Base-by-base conservation (phyloP, 2,797 vertebrate species). In the Lacerta viridis region DNA sequence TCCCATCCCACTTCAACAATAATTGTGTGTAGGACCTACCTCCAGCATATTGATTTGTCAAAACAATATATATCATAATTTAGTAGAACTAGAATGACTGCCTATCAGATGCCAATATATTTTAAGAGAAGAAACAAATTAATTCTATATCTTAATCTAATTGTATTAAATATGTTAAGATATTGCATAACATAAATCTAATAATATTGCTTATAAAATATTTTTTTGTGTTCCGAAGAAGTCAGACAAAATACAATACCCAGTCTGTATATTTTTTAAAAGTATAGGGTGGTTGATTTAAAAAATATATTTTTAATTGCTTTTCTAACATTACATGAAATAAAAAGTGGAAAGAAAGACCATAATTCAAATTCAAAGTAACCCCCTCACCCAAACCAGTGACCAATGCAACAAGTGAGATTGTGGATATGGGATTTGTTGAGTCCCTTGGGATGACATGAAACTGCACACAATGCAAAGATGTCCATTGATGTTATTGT, bases 21-120 rank as follows among this genome's bases (percentile, higher is more conserved):
- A 33, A 85, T 69, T 68, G 29, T 0, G n/a, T n/a, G n/a, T 1
- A 11, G n/a, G 10, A 10, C 0, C 5, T 0, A 0, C 0, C 1
- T 11, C 1, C 0, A 80, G 3, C 0, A 23, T 7, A 5, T 80
- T 72, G 46, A 13, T 72, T 50, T 71, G 50, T 41, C 88, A 36
- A 50, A 87, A 92, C 10, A 33, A 5, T 39, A 84, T 83, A 59
- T 66, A 91, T 79, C 43, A 9, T 41, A 80, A 15, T 18, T 68
- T 80, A n/a, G 77, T 84, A 55, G 4, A 64, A 82, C n/a, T 84
- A 64, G 75, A 76, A 88, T 87, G 33, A 59, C 36, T 88, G 84
- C 29, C 36, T 61, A 66, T 88, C 43, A 39, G 75, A 55, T 39
- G 11, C 69, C 18, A 41, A 84, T 79, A 89, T 91, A 46, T 80